Base-by-base conservation (phyloP, 2,113 vertebrate species). In the Callipepla squamata region DNA sequence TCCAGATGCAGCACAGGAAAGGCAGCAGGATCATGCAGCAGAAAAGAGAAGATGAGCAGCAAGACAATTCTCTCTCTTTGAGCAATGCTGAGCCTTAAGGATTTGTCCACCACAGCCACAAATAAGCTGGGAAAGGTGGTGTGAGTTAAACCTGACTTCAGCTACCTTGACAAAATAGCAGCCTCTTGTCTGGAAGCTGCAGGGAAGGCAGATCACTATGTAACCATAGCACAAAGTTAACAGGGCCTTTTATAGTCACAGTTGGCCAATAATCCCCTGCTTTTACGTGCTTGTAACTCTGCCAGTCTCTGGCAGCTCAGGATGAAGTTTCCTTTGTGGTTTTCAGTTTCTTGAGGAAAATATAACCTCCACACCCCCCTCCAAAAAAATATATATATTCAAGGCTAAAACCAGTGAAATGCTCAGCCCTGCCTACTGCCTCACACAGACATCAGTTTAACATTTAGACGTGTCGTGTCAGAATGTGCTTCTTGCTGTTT, bases 71-170 rank as follows among this genome's bases (percentile, higher is more conserved):
- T 3, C 13, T 15, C 8, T 3, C 34, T 18, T 32, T 13, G 3
- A 0, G 55, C n/a, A 22, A 11, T 0, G 0, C 47, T 2, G 5
- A 77, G 48, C 70, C 55, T 22, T 8, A 28, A 36, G 26, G 67
- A 28, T 26, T 19, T 6, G 2, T 0, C 5, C 1, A 1, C 12
- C 0, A 1, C 63, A 32, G 74, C 45, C 61, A 13, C 28, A 21
- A 20, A 28, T 7, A 32, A 68, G 21, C 80, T 48, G 76, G 51
- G 36, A 30, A 61, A 69, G 40, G 59, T 17, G 69, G 2, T 3
- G 45, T 40, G 21, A 42, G 23, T 22, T 0, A 1, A 61, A 18
- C 2, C 8, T 36, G 25, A 50, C 47, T 51, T 20, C 67, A 38
- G 17, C 45, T 38, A 23, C 23, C 55, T 65, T 1, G 3, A 28